These are phyloP conservation scores for Hirtodrosophila confusa DNA, from an alignment of 2,888 invertebrate species.

Conservation along the genomic window DNA sequence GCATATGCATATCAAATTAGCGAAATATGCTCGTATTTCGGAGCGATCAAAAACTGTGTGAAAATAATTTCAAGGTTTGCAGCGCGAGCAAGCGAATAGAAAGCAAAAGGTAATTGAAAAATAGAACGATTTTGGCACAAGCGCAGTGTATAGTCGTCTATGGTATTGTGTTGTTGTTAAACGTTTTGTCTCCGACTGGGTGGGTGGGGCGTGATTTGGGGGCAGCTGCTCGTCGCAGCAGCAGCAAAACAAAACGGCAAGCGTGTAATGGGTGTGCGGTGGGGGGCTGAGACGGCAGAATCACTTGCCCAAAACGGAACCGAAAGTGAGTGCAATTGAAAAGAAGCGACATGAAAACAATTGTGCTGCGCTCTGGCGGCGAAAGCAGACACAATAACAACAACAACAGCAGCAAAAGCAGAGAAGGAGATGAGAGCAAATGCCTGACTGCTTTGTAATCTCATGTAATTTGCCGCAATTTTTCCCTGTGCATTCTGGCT, in stretches of 20 bases:
- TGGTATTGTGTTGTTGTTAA: conserved; percentile 64
- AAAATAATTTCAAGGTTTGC: conserved; percentile 81
- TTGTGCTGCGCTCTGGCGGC: conserved; percentile 54
- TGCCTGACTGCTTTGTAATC: conserved; percentile 68
- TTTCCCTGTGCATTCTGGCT: conserved; percentile 67
- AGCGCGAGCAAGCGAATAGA: conserved; percentile 73
- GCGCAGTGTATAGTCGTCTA: conserved; percentile 67
- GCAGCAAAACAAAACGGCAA: conserved; percentile 61
- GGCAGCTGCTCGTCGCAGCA: conserved; percentile 56
- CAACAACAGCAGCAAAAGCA: conserved; percentile 29
- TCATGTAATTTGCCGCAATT: conserved; percentile 78
- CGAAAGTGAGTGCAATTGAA: conserved; percentile 65
- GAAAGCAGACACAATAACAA: conserved; percentile 53
- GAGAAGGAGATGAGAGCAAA: conserved; percentile 42
- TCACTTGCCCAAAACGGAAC: conserved; percentile 58
- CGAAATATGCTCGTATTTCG: conserved; percentile 72
- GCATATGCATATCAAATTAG: conserved; percentile 76
- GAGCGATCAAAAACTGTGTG: conserved; percentile 74
- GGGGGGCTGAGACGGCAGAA: conserved; percentile 27
- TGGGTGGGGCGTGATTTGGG: conserved; percentile 77
- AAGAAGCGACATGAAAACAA: conserved; percentile 66
- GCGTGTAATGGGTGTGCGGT: conserved; percentile 27
- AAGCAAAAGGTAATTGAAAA: conserved; percentile 77
- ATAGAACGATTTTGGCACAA: conserved; percentile 80
- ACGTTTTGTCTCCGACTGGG: conserved; percentile 59